Conservation (phyloP, 2,113 vertebrate species). For the Thomomys bottae region DNA sequence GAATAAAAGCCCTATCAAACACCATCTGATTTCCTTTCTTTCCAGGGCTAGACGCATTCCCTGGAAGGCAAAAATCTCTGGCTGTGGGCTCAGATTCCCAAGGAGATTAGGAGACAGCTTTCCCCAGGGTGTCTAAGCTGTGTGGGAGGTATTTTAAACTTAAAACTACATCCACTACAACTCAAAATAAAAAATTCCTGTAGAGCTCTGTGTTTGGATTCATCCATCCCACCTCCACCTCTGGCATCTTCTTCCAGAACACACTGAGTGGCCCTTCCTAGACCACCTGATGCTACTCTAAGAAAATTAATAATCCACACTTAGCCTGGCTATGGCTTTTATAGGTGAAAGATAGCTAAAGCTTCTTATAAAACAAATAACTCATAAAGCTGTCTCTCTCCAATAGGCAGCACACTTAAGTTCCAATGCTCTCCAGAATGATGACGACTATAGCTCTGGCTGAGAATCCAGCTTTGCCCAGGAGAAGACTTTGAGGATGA, state of each 20-base stretch:
- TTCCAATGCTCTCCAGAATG: too few species aligned
- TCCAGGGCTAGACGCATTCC: neutral
- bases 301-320: neutral
- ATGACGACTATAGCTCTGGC: neutral
- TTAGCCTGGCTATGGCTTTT: neutral
- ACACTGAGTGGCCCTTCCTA: slow-evolving; percentile 16
- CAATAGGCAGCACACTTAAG: neutral
- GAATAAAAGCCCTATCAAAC: neutral
- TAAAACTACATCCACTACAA: neutral
- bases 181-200: neutral
- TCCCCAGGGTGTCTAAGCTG: neutral
- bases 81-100: neutral
- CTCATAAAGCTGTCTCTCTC: neutral
- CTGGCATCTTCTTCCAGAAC: neutral
- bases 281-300: neutral
- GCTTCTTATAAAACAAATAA: neutral
- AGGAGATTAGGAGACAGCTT: neutral
- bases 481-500: neutral
- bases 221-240: neutral
- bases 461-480: fast-evolving
- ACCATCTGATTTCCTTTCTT: neutral
- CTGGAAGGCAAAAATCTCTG: neutral
- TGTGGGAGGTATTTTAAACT: neutral
- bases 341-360: neutral
- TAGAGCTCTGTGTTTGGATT: neutral